Base-by-base conservation (phyloP, 2,888 invertebrate species). In the Minunthozetes semirufus region DNA sequence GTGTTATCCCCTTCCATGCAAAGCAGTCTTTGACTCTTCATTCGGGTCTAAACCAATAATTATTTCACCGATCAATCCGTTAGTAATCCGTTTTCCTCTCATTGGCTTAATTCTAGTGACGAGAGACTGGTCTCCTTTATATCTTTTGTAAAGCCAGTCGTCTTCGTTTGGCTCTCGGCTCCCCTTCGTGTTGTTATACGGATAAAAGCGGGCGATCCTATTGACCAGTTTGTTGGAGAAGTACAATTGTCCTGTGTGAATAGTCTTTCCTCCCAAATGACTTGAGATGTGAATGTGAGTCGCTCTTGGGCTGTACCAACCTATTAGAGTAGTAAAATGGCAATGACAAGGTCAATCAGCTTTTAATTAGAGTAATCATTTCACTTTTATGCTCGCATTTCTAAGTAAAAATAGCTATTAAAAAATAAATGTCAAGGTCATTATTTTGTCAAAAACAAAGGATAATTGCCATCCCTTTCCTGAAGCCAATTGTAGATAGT, bases 181-280 rank as follows among this genome's bases (percentile, higher is more conserved):
- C 8, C 27, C 53, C 5, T 15, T 71, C 9, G 53, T 48, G 25
- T 42, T 29, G n/a, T 74, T 74, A 22, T 74, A 74, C 9, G 74
- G 74, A 2, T 11, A 11, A 1, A 53, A 17, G 11, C 74, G 70
- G 3, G 33, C 61, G 19, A 74, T 70, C 13, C 59, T 48, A 53
- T 46, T 70, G 33, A 71, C 70, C 33, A 74, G 27, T 17, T 38
- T 48, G 38, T 74, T 33, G 2, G 46, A 8, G 22, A 74, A 74
- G n/a, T 74, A 74, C 17, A 74, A 27, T 33, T 74, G 74, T 19
- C 70, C 59, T 15, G 70, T 71, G 22, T 74, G 71, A 3, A 74
- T 33, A 19, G 71, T 74, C 22, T 48, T 70, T 1, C 74, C 74
- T 8, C 70, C 50, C 25, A 74, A 19, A 72, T 74, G 74, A 4